Base-by-base conservation (phyloP, 2,888 invertebrate genomes). In the Eugnorisma glareosa region DNA sequence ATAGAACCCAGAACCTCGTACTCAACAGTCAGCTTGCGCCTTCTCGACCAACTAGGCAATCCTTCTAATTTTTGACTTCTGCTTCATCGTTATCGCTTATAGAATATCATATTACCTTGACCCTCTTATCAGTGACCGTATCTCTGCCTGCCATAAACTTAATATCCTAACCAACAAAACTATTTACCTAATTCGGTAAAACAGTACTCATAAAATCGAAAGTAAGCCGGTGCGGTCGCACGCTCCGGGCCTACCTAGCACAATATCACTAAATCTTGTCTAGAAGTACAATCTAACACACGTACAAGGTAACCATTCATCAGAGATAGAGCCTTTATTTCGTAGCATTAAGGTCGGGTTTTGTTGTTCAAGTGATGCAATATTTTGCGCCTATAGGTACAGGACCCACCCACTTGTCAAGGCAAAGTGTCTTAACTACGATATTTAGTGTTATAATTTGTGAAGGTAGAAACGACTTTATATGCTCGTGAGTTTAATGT, bases 221-320 rank as follows among this genome's bases (percentile, higher is more conserved):
- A 84, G 82, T 79, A 75, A 84, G 72, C 13, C 77, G 15, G 31
- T 59, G 70, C 45, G 81, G 84, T 84, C 82, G 59, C 84, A 82
- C 84, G 84, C 68, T 64, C 73, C 40, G 35, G 24, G 82, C 64
- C 79, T 57, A 54, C 64, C 79, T 57, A 54, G 48, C 37, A 40
- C 73, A 63, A 67, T 84, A 84, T 79, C 79, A 73, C 24, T 84
- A 67, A 73, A 84, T 82, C 79, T 84, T 78, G 71, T 43, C 21
- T 79, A 10, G n/a, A 21, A 31, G 63, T 79, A 79, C 57, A 31
- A 8, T 51, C 28, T 24, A 71, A 5, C 10, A 0, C 35, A 5
- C 2, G 15, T 43, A 73, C 21, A 71, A 71, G 21, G 31, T 57
- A 43, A 43, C 11, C 7, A 2, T 57, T 43, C 4, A n/a, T 1